Conservation (phyloP, 1,140 invertebrate genomes). For the Paralvinella palmiformis region DNA sequence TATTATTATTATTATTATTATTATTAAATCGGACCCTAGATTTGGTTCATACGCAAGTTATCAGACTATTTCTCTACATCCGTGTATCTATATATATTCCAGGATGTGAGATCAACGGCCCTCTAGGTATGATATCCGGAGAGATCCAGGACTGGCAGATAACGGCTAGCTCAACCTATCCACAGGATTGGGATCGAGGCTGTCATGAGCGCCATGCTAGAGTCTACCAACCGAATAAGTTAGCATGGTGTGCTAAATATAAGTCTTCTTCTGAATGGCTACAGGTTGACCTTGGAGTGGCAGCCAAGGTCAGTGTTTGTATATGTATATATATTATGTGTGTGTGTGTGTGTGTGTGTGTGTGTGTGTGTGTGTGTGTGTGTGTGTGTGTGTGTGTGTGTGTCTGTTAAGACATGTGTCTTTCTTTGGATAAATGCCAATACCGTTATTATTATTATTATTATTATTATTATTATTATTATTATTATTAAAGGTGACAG, state of each 20-base stretch:
- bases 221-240: constrained; percentile 53
- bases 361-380: too few species aligned
- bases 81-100: background rate
- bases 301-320: constrained; percentile 51
- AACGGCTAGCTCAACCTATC: constrained; percentile 54
- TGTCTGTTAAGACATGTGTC: too few species aligned
- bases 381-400: too few species aligned
- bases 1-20: background rate
- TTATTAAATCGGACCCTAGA: background rate
- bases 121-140: constrained; percentile 56
- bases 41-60: background rate
- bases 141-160: constrained; percentile 59
- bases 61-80: background rate
- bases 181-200: constrained; percentile 50
- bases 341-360: constrained; percentile 2
- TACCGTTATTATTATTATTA: too few species aligned
- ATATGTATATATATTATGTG: too few species aligned
- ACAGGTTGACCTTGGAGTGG: constrained; percentile 53
- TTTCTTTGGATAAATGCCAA: too few species aligned
- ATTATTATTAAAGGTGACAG: constrained; percentile 50
- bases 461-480: too few species aligned
- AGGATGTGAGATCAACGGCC: constrained; percentile 45
- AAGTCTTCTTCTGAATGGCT: constrained; percentile 57
- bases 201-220: constrained; percentile 56
- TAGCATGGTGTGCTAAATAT: constrained; percentile 55